Conservation (phyloP, 2,797 vertebrate genomes). For the Crocidura indochinensis region DNA sequence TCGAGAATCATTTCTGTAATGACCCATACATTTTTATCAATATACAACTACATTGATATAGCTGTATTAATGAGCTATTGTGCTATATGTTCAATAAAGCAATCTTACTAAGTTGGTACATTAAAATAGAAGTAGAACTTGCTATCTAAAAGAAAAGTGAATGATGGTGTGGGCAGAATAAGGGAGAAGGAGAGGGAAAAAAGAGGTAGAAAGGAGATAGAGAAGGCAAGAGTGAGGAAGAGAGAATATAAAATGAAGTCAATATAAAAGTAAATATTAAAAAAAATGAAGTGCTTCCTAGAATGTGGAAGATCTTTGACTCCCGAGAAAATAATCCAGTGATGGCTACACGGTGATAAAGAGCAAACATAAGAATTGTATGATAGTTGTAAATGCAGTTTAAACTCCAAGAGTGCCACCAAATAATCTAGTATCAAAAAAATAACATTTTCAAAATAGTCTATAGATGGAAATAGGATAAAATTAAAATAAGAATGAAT, state of each 20-base stretch:
- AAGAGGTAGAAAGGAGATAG: neutral
- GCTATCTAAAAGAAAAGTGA: neutral
- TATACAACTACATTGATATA: neutral
- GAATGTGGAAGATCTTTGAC: constrained; percentile 27
- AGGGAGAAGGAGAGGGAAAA: too few species aligned
- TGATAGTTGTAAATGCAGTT: constrained; percentile 17
- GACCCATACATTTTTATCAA: neutral
- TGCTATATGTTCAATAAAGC: neutral
- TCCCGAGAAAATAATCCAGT: constrained; percentile 16
- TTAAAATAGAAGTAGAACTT: constrained; percentile 48
- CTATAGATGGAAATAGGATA: constrained; percentile 20
- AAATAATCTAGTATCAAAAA: constrained; percentile 62
- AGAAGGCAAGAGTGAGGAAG: neutral
- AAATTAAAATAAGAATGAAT: constrained; percentile 61
- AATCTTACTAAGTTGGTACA: constrained; percentile 41
- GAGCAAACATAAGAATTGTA: neutral
- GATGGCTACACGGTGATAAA: neutral
- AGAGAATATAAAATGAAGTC: neutral
- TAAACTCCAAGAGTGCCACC: constrained; percentile 54
- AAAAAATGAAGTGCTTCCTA: constrained; percentile 54
- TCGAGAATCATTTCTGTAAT: neutral
- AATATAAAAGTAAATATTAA: constrained; percentile 45
- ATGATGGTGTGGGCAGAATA: too few species aligned
- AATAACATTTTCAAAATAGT: constrained; percentile 35
- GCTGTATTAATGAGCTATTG: neutral